Evolutionary conservation across 1,140 invertebrate genomes (phyloP).

Genomic region (Eulimnadia texana): DNA sequence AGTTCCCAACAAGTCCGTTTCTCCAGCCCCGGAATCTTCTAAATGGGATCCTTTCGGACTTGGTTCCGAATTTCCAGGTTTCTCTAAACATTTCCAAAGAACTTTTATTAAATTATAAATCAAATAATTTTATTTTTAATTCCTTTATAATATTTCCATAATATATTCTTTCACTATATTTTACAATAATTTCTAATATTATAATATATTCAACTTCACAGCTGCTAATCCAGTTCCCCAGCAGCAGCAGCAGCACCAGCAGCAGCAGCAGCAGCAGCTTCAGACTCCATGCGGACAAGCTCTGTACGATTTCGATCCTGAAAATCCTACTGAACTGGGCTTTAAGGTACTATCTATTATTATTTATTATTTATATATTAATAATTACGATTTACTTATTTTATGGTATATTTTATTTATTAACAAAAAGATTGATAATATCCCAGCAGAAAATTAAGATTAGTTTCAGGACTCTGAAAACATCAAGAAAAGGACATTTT

Average conservation of each 20-base stretch:
- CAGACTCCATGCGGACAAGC: conserved; percentile 68
- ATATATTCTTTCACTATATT: no score
- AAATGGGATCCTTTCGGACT: background rate
- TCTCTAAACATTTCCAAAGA: no score
- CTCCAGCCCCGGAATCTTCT: background rate
- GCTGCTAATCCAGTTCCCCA: background rate
- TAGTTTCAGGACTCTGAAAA: conserved; percentile 95
- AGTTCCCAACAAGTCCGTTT: no score
- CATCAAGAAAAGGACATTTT: no score
- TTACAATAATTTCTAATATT: no score
- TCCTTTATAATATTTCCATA: no score
- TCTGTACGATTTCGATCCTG: conserved; percentile 94
- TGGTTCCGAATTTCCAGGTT: background rate
- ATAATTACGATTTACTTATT: conserved; percentile 28
- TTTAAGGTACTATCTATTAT: conserved; percentile 46
- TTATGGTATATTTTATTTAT: no score
- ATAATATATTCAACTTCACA: no score
- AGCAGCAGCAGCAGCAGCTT: conserved; percentile 46
- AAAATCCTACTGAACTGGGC: conserved; percentile 87
- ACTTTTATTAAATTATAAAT: background rate
- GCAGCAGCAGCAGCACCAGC: conserved; percentile 42
- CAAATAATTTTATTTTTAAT: background rate
- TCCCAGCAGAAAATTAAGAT: no score
- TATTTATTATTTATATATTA: background rate
- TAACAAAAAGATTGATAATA: no score